Evolutionary conservation across 1,140 invertebrate genomes (phyloP).

Genomic region (Drosophila simulans): DNA sequence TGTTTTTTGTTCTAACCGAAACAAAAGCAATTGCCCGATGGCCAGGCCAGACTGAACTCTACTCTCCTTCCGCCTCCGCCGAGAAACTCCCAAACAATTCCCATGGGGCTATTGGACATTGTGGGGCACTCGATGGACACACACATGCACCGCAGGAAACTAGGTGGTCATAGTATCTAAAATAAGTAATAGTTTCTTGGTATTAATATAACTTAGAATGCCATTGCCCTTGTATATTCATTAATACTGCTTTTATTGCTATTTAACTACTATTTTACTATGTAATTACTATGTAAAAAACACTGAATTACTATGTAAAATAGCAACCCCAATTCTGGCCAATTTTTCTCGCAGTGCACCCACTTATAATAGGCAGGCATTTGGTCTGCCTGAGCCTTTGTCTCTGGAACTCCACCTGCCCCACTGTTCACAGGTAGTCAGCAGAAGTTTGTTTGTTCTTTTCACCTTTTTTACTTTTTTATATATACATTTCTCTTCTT

Average conservation of each 20-base stretch:
- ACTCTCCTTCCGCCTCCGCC: slow-evolving; percentile 4
- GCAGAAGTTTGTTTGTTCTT: slow-evolving; percentile 52
- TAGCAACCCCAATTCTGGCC: background rate
- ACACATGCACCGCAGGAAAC: slow-evolving; percentile 10
- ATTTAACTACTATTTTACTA: too few species aligned
- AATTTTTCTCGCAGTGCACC: slow-evolving; percentile 14
- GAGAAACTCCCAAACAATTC: slow-evolving; percentile 18
- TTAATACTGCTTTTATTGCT: too few species aligned
- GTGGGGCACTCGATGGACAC: slow-evolving; percentile 62
- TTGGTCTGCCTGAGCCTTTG: slow-evolving; percentile 61
- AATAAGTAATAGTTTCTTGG: background rate
- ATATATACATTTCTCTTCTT: background rate
- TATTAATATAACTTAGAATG: too few species aligned
- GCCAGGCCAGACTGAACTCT: slow-evolving; percentile 35
- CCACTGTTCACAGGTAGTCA: slow-evolving; percentile 59
- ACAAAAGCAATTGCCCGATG: slow-evolving; percentile 76
- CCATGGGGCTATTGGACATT: slow-evolving; percentile 65
- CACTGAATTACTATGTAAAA: background rate
- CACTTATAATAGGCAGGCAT: slow-evolving; percentile 64
- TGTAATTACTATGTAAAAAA: too few species aligned
- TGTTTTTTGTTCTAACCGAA: slow-evolving; percentile 64
- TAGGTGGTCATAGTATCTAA: background rate
- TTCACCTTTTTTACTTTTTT: slow-evolving; percentile 6
- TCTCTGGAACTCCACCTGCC: slow-evolving; percentile 31
- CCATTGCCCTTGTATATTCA: too few species aligned